A percentile compares a stretch with the other conserved stretches of the same genome.
These are phyloP conservation scores for Crotalus viridis DNA, from an alignment of 2,113 vertebrate genomes.

Conservation along the genomic window DNA sequence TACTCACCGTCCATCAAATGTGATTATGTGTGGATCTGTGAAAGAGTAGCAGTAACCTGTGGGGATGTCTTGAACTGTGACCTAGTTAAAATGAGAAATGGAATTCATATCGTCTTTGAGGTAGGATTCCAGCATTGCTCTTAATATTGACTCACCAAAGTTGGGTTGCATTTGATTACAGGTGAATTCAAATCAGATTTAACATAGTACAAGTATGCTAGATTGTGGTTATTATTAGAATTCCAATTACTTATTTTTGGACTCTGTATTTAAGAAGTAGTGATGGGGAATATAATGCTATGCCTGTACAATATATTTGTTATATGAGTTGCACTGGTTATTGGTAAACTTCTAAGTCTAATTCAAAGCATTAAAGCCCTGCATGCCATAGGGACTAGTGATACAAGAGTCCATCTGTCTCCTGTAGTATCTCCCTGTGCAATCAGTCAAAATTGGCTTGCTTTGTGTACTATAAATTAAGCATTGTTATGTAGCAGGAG, in stretches of 20 bases:
- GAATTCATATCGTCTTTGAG: conserved; percentile 59
- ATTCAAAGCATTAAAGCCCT: not conserved
- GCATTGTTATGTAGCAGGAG: not conserved
- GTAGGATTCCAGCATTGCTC: conserved; percentile 60
- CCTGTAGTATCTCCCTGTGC: not conserved
- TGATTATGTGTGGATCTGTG: conserved; percentile 79
- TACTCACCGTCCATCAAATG: conserved; percentile 79
- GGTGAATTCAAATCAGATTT: conserved; percentile 63
- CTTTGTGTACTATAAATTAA: not conserved
- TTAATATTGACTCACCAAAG: conserved; percentile 41
- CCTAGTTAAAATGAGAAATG: conserved; percentile 73
- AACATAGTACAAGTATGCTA: conserved; percentile 43
- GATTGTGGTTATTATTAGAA: not conserved
- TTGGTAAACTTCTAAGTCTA: not conserved
- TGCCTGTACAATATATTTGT: not conserved
- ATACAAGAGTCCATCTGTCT: not conserved
- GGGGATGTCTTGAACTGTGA: conserved; percentile 78
- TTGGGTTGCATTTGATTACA: conserved; percentile 54
- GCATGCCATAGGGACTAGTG: not conserved
- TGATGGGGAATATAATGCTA: not conserved
- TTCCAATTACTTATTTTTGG: not conserved
- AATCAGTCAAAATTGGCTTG: not conserved
- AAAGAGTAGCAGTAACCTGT: conserved; percentile 78
- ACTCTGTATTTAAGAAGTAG: not conserved
- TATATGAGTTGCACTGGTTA: not conserved